phyloP scores from a whole-genome alignment of 1,140 invertebrate genomes.

The Pentalonia nigronervosa region DNA sequence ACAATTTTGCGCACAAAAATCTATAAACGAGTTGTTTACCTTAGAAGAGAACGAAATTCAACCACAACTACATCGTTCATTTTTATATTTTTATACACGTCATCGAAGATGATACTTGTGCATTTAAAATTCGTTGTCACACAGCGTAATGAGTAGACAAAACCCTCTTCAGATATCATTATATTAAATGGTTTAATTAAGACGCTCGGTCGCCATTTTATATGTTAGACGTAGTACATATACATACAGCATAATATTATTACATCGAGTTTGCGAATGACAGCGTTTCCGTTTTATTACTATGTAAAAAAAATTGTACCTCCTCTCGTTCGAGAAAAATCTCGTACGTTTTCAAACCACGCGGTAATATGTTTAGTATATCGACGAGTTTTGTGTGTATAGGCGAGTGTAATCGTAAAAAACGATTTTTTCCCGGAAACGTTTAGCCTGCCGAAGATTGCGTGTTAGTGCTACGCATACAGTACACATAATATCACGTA shows the following conservation, averaged over 20 bases:
- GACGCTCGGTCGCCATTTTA: background rate
- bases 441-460: background rate
- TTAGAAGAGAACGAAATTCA: background rate
- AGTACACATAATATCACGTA: background rate
- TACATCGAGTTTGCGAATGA: background rate
- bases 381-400: background rate
- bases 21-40: background rate
- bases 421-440: background rate
- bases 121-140: background rate
- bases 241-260: background rate
- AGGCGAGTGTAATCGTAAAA: background rate
- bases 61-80: background rate
- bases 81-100: background rate
- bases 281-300: background rate
- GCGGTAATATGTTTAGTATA: background rate
- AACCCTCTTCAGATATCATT: background rate
- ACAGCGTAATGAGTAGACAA: too few relatives aligned
- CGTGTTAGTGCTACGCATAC: background rate
- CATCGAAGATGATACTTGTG: background rate
- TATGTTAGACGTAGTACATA: background rate
- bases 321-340: background rate
- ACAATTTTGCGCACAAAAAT: background rate
- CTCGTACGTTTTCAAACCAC: background rate
- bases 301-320: background rate
- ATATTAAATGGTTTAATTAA: background rate